Evolutionary conservation across 2,888 invertebrate species (phyloP).

Genomic region (Caenorhabditis angaria): DNA sequence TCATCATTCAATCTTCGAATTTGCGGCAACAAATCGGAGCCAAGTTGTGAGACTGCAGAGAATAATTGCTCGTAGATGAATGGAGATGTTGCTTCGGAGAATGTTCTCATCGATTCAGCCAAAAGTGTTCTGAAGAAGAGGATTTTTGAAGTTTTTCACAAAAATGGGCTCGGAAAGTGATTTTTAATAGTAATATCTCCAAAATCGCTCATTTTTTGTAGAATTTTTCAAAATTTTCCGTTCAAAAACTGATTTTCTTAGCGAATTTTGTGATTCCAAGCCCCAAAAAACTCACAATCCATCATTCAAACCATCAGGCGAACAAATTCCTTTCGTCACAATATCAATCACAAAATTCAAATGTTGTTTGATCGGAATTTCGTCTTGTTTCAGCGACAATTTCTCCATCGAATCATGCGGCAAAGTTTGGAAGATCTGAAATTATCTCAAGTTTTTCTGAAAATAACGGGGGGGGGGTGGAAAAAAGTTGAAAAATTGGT

Average conservation of each 20-base stretch:
- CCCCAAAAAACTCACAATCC: conserved; percentile 26
- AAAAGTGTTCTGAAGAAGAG: conserved; percentile 40
- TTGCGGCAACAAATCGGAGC: conserved; percentile 45
- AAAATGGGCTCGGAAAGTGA: too few species aligned
- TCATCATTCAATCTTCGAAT: conserved; percentile 31
- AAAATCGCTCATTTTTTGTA: too few species aligned
- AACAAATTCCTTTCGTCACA: conserved; percentile 72
- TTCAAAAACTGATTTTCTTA: too few species aligned
- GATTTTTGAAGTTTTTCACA: neutral
- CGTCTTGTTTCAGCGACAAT: conserved; percentile 18
- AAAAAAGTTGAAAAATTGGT: neutral
- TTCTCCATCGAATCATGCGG: conserved; percentile 50
- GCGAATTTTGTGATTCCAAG: too few species aligned
- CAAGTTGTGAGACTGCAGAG: conserved; percentile 31
- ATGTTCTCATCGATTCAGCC: conserved; percentile 53
- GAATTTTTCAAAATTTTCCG: too few species aligned
- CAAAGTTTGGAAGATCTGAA: conserved; percentile 76
- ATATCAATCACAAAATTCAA: conserved; percentile 34
- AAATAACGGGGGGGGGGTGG: too few species aligned
- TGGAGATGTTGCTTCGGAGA: conserved; percentile 34
- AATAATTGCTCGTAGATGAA: conserved; percentile 51
- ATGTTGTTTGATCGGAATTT: conserved; percentile 26
- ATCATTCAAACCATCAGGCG: conserved; percentile 74
- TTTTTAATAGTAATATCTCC: too few species aligned
- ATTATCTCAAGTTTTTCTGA: too few species aligned